phyloP scores from a whole-genome alignment of 2,113 vertebrate genomes.

The Brienomyrus brachyistius region DNA sequence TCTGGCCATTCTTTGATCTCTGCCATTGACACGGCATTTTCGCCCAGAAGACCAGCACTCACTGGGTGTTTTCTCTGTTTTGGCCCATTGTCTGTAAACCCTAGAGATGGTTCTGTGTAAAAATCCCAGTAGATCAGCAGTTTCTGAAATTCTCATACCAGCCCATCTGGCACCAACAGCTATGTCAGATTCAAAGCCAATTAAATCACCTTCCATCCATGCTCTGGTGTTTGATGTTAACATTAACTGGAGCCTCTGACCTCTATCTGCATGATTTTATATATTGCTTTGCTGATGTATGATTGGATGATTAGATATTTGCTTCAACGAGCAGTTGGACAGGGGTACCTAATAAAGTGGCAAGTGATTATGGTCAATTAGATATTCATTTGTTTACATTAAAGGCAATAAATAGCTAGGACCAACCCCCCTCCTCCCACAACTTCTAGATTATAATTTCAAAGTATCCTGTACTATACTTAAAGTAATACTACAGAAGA shows the following conservation, averaged over 20 bases:
- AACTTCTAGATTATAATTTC: neutral
- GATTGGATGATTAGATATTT: neutral
- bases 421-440: neutral
- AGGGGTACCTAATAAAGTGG: neutral
- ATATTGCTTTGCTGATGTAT: neutral
- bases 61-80: neutral
- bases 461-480: neutral
- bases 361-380: neutral
- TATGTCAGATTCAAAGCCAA: neutral
- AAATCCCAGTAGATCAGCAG: neutral
- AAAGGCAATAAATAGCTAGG: neutral
- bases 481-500: neutral
- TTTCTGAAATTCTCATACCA: neutral
- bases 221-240: neutral
- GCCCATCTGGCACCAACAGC: neutral
- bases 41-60: neutral
- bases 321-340: neutral
- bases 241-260: neutral
- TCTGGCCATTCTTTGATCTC: neutral
- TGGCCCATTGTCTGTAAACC: neutral
- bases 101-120: neutral
- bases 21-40: neutral
- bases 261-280: neutral
- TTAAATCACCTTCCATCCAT: neutral
- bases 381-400: neutral